Evolutionary conservation across 2,113 vertebrate genomes (phyloP).

Genomic region (Eretmochelys imbricata): DNA sequence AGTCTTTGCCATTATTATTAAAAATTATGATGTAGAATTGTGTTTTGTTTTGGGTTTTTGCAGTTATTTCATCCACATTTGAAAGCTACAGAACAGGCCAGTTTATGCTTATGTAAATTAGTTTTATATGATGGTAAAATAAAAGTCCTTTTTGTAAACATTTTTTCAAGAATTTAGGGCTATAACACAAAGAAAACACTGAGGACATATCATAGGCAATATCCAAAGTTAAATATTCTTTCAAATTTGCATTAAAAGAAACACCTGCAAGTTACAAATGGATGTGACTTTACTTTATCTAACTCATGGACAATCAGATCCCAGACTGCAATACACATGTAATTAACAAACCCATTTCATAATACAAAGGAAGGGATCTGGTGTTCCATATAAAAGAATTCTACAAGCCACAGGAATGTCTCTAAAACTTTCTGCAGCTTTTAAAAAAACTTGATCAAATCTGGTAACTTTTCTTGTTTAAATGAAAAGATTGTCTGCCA

Average conservation of each 20-base stretch:
- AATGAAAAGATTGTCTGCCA: not conserved
- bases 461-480: not conserved
- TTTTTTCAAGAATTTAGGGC: not conserved
- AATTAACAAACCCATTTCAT: not conserved
- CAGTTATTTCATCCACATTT: not conserved
- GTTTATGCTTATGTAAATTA: not conserved
- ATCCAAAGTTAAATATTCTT: not conserved
- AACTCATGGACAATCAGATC: not conserved
- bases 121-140: no score
- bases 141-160: not conserved
- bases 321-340: not conserved
- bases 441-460: not conserved
- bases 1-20: not conserved
- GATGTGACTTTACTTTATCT: not conserved
- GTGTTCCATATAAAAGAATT: not conserved
- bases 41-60: rapidly evolving
- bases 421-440: not conserved
- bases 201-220: not conserved
- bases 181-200: not conserved
- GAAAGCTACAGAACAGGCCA: not conserved
- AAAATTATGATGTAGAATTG: not conserved
- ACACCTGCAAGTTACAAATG: not conserved
- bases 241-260: not conserved
- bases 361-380: not conserved
- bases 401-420: not conserved